Percentiles rank a stretch among this genome's conserved stretches.
These are phyloP conservation scores for Emys orbicularis DNA, from an alignment of 2,797 vertebrate genomes.

Conservation along the genomic window DNA sequence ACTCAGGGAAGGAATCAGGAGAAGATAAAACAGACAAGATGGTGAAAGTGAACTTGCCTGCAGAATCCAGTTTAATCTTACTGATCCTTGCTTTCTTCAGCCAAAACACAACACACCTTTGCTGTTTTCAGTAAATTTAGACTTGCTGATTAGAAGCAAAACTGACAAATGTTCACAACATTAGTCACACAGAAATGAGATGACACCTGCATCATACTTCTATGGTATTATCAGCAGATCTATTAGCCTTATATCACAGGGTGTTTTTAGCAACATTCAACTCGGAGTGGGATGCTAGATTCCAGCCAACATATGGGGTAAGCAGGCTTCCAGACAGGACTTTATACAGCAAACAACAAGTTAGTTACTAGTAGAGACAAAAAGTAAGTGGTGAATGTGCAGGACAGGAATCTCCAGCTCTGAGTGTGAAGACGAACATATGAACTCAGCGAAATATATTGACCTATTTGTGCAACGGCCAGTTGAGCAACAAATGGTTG, in stretches of 20 bases:
- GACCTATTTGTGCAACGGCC: neutral
- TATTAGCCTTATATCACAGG: neutral
- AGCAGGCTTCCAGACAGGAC: neutral
- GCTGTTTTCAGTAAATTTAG: neutral
- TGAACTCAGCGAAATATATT: conserved; percentile 30
- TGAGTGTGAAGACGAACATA: neutral
- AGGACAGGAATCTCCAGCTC: conserved; percentile 8
- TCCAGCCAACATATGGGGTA: neutral
- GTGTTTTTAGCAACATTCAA: neutral
- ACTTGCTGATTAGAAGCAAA: neutral
- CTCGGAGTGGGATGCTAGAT: neutral
- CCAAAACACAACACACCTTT: neutral
- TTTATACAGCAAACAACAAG: conserved; percentile 18
- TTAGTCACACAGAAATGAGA: neutral
- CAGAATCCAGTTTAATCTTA: neutral
- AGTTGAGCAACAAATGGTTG: conserved; percentile 3
- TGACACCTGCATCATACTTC: neutral
- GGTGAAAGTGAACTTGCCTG: neutral
- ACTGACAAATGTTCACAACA: neutral
- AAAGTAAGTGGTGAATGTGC: conserved; percentile 31
- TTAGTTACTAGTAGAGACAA: neutral
- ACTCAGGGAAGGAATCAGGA: neutral
- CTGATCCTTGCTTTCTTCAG: neutral
- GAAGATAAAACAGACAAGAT: neutral
- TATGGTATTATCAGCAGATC: neutral